Percentiles rank a stretch among this genome's conserved stretches.
Conservation (phyloP, 2,888 invertebrate species). For the Thereva unica region DNA sequence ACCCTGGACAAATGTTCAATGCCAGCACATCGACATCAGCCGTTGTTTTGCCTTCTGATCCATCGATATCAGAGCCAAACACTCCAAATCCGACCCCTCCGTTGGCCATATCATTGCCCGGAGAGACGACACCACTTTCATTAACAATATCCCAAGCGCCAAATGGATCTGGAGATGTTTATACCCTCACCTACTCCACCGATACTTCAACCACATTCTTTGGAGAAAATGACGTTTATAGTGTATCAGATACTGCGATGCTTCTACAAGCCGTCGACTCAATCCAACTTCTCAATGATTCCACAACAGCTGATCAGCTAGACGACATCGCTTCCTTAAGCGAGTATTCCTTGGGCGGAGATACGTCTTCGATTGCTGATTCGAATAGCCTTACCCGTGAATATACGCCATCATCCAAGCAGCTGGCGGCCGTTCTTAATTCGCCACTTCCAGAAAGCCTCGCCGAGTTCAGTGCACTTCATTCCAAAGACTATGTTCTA, state of each 20-base stretch:
- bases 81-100: constrained; percentile 61
- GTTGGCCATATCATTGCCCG: constrained; percentile 50
- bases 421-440: constrained; percentile 76
- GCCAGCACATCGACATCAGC: constrained; percentile 57
- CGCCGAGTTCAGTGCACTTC: constrained; percentile 82
- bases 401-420: constrained; percentile 44
- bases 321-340: constrained; percentile 67
- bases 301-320: constrained; percentile 65
- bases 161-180: constrained; percentile 62
- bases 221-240: constrained; percentile 74
- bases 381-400: constrained; percentile 28
- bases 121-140: constrained; percentile 52
- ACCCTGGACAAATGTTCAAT: constrained; percentile 63
- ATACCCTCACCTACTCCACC: constrained; percentile 63
- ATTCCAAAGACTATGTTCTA: constrained; percentile 61
- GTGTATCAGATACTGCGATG: constrained; percentile 70
- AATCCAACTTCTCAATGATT: constrained; percentile 68
- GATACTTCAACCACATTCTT: constrained; percentile 67
- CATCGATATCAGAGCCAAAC: constrained; percentile 52
- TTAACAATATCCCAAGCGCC: constrained; percentile 54
- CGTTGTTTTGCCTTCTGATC: constrained; percentile 50
- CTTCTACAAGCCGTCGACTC: constrained; percentile 69
- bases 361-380: constrained; percentile 31
- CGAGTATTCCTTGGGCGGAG: constrained; percentile 64
- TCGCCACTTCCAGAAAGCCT: constrained; percentile 78